Base-by-base conservation (phyloP, 2,888 invertebrate genomes). In the Pharmacophagus antenor region DNA sequence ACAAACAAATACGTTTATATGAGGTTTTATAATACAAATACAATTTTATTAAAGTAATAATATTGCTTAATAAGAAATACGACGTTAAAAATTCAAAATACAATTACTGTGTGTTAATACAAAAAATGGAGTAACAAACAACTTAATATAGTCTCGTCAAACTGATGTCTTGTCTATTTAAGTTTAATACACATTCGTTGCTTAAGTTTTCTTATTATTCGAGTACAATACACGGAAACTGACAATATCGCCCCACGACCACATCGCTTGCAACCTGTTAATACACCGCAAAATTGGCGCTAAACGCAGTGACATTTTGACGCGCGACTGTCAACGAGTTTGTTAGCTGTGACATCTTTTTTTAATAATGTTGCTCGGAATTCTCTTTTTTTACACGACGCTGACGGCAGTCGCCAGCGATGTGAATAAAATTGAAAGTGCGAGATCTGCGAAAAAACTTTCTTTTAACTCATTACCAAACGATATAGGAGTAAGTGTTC, bases 381-480 rank as follows among this genome's bases (percentile, higher is more conserved):
- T 71, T 49, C 62, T 72, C 12, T 22, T 77, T 21, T 27, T 76
- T 57, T 72, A 58, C 65, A 67, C 69, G 53, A 61, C 70, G 27
- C 55, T 70, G 10, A 58, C 70, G 44, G 63, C 69, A 22, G 78
- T 74, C 49, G 65, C 64, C 2, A 62, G 77, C 71, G 76, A 67
- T 65, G 66, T 62, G 60, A 65, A 68, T 49, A 63, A 61, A 20
- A 70, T 31, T 63, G 66, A 58, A 64, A 63, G 2, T 56, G 63
- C 67, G 5, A 73, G 85, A 54, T 75, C 81, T 54, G 70, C 86
- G 2, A 88, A 89, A 63, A 81, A 93, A 46, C 79, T 94, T 53
- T 87, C 92, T 2, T 94, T 94, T 67, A 88, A 93, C 67, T 85
- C 91, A 0, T 71, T 82, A 1, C 83, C 92, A 15, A 88, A 92